A percentile compares a stretch with the other conserved stretches of the same genome.
phyloP scores from a whole-genome alignment of 2,888 invertebrate genomes.

The Idaea dimidiata region DNA sequence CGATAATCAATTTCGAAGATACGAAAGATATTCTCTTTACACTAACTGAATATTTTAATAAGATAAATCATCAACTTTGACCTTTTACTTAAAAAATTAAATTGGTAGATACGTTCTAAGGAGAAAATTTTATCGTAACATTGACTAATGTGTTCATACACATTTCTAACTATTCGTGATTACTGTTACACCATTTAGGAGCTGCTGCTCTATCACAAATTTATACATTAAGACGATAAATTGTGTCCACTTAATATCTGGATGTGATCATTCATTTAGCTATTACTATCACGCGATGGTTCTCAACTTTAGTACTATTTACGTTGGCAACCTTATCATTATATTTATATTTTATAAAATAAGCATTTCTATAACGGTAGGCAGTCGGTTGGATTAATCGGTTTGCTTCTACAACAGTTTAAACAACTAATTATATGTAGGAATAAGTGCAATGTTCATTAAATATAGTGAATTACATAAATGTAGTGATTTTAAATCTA shows the following conservation, averaged over 20 bases:
- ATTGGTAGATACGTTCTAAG: conserved; percentile 46
- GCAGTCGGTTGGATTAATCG: too few relatives aligned
- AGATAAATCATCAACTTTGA: conserved; percentile 61
- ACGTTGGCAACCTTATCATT: too few relatives aligned
- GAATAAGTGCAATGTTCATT: too few relatives aligned
- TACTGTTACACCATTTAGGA: conserved; percentile 66
- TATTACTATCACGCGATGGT: conserved; percentile 42
- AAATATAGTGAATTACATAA: too few relatives aligned
- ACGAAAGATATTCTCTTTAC: conserved; percentile 36
- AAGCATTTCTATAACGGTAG: too few relatives aligned
- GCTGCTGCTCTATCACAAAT: conserved; percentile 61
- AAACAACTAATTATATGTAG: too few relatives aligned
- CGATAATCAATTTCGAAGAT: conserved; percentile 39
- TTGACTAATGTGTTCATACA: conserved; percentile 68
- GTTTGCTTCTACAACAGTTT: too few relatives aligned
- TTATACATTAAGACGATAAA: conserved; percentile 70
- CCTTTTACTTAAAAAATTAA: conserved; percentile 51
- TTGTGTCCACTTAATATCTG: conserved; percentile 71
- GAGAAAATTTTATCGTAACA: conserved; percentile 47
- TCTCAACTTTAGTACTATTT: conserved; percentile 17
- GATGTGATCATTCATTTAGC: conserved; percentile 67
- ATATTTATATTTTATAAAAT: too few relatives aligned
- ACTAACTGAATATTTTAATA: conserved; percentile 38
- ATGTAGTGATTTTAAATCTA: too few relatives aligned
- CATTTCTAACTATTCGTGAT: conserved; percentile 46